These are phyloP conservation scores for Psophia crepitans DNA, from an alignment of 2,113 vertebrate species.

Conservation along the genomic window DNA sequence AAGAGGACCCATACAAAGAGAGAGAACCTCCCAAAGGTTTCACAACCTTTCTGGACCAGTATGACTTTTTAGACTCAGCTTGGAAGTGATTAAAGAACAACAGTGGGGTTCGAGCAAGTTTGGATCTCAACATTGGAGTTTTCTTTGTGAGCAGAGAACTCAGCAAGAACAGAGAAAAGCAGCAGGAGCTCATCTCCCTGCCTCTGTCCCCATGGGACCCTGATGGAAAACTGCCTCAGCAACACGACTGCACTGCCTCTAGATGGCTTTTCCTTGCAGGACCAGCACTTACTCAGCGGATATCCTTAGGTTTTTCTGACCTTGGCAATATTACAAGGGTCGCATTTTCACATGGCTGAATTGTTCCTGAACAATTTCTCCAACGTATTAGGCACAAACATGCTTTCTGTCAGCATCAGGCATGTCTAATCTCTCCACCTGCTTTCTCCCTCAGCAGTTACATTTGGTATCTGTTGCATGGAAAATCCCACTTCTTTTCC, in stretches of 20 bases:
- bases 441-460: neutral
- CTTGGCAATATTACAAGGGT: neutral
- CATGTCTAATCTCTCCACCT: constrained; percentile 2
- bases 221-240: neutral
- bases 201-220: neutral
- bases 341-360: neutral
- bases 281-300: neutral
- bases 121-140: neutral
- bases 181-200: neutral
- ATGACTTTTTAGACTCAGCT: neutral
- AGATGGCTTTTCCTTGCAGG: neutral
- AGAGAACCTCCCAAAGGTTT: neutral
- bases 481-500: neutral
- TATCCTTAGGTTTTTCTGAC: constrained; percentile 6
- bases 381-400: neutral
- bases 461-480: neutral
- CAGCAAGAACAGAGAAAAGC: neutral
- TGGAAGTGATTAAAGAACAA: neutral
- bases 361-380: neutral
- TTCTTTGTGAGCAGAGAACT: neutral
- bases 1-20: neutral
- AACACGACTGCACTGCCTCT: neutral
- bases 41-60: neutral
- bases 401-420: neutral
- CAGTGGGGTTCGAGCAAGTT: neutral